Percentiles rank a stretch among this genome's conserved stretches.
Evolutionary conservation across 2,113 vertebrate species (phyloP).

Genomic region (Thamnophis sirtalis): DNA sequence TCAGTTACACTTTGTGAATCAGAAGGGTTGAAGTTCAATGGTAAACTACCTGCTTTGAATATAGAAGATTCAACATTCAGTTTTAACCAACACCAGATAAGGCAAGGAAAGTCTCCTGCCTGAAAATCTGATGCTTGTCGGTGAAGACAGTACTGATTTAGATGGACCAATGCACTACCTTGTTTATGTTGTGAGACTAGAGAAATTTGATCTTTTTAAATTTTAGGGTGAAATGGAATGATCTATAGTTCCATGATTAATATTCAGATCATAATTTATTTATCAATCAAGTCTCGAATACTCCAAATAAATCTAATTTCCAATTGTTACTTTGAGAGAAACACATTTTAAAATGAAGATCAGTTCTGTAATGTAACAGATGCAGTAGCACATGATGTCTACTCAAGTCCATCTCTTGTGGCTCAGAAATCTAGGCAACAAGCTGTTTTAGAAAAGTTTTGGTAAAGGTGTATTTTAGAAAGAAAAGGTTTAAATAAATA

Average conservation of each 20-base stretch:
- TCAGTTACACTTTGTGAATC: not conserved
- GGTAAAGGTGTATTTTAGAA: not conserved
- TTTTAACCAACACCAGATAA: not conserved
- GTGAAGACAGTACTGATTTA: not conserved
- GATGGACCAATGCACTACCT: not conserved
- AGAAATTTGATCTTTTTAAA: not conserved
- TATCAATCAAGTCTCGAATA: not conserved
- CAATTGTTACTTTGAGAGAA: not conserved
- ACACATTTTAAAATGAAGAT: not conserved
- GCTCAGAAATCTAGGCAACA: not conserved
- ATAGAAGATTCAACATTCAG: not conserved
- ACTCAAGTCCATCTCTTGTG: not conserved
- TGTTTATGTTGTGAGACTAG: not conserved
- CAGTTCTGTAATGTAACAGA: not conserved
- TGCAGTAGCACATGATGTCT: not conserved
- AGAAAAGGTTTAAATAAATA: not conserved
- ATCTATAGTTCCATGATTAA: not conserved
- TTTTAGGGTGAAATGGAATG: not conserved
- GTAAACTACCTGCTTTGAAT: not conserved
- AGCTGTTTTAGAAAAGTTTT: not conserved
- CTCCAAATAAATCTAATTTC: not conserved
- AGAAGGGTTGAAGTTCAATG: not conserved
- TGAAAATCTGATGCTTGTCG: not conserved
- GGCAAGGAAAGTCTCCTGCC: not conserved
- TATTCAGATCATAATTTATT: not conserved